A percentile compares a stretch with the other conserved stretches of the same genome.
Evolutionary conservation across 2,797 vertebrate species (phyloP).

Genomic region (Oreortyx pictus): DNA sequence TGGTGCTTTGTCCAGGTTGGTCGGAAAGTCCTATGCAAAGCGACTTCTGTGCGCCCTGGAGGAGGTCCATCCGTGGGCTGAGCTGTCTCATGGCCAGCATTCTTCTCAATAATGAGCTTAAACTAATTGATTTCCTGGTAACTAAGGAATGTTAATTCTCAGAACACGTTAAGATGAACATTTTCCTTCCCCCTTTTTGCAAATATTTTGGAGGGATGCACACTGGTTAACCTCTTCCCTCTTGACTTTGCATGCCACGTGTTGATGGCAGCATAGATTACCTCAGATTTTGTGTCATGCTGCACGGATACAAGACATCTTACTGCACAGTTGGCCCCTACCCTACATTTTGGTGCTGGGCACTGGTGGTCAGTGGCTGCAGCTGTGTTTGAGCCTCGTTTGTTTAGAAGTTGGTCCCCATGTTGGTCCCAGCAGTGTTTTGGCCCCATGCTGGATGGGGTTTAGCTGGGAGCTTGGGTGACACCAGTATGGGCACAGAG

Average conservation of each 20-base stretch:
- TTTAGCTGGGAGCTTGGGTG: conserved; percentile 4
- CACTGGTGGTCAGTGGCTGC: fast-evolving
- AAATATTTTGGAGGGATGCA: background rate
- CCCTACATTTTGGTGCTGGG: background rate
- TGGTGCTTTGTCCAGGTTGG: background rate
- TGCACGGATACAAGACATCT: fast-evolving
- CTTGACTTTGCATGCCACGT: background rate
- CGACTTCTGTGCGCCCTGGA: background rate
- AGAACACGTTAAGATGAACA: background rate
- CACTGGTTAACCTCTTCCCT: background rate
- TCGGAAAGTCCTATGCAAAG: too few species aligned
- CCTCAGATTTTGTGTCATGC: background rate
- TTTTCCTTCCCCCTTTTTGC: background rate
- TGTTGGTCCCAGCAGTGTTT: background rate
- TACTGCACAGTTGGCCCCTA: background rate
- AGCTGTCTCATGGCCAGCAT: background rate
- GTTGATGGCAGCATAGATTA: fast-evolving
- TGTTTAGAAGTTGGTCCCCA: background rate
- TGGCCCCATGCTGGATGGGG: background rate
- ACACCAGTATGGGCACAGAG: conserved; percentile 40
- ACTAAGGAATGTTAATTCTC: background rate
- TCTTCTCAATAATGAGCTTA: background rate
- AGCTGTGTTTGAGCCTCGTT: background rate
- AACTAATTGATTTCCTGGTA: background rate
- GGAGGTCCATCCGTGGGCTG: background rate